Conservation (phyloP, 2,888 invertebrate species). For the Gibbula magus region DNA sequence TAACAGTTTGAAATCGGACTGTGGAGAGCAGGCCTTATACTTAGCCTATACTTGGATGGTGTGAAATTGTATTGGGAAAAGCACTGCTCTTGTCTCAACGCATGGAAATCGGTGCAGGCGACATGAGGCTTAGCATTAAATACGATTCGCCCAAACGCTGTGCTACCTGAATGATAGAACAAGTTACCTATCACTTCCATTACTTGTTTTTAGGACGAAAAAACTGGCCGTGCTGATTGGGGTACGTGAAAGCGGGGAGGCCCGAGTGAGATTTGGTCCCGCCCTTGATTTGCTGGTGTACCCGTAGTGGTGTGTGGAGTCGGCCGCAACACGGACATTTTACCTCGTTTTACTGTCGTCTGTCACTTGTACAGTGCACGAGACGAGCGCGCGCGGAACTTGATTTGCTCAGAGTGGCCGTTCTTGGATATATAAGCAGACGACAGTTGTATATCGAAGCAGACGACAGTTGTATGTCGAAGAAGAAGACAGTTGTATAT, state of each 20-base stretch:
- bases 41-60: background rate
- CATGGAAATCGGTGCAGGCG: background rate
- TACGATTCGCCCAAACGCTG: background rate
- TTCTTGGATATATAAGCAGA: constrained; percentile 5
- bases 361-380: constrained; percentile 13
- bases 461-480: background rate
- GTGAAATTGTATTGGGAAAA: background rate
- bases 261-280: background rate
- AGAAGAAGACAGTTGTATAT: no score
- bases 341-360: constrained; percentile 11
- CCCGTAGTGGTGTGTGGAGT: background rate
- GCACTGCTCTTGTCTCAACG: background rate
- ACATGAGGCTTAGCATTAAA: background rate
- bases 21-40: background rate
- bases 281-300: background rate
- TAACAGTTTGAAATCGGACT: background rate
- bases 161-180: background rate
- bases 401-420: constrained; percentile 1
- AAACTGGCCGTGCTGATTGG: background rate
- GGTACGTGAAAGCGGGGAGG: background rate
- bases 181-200: background rate
- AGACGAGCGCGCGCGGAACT: constrained; percentile 15
- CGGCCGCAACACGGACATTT: background rate
- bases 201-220: background rate
- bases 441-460: background rate